Evolutionary conservation across 2,113 vertebrate species (phyloP).

Genomic region (Helogale parvula): DNA sequence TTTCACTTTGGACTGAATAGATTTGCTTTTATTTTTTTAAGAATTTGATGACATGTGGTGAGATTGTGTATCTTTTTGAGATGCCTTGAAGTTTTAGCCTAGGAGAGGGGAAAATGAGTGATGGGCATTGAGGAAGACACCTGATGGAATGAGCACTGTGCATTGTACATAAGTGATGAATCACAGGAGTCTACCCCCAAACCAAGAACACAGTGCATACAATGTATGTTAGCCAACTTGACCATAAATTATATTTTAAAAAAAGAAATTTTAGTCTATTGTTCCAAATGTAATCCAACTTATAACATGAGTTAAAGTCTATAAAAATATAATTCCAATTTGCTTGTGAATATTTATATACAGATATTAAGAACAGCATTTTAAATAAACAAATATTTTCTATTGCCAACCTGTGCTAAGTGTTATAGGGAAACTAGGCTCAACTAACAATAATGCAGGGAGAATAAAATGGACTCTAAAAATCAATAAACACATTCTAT

Average conservation of each 20-base stretch:
- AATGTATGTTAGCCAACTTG: too few relatives aligned
- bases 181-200: too few relatives aligned
- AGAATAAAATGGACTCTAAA: not conserved
- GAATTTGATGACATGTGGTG: not conserved
- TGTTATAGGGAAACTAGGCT: not conserved
- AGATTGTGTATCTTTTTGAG: not conserved
- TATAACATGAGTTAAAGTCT: not conserved
- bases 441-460: not conserved
- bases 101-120: too few relatives aligned
- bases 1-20: not conserved
- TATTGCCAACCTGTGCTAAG: not conserved
- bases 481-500: not conserved
- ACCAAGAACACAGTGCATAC: too few relatives aligned
- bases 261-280: not conserved
- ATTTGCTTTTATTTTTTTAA: conserved; percentile 8
- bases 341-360: not conserved
- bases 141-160: too few relatives aligned
- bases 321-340: conserved; percentile 13
- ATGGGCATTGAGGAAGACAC: too few relatives aligned
- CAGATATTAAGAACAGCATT: not conserved
- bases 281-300: not conserved
- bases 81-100: not conserved
- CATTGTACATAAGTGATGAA: too few relatives aligned
- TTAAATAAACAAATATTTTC: conserved; percentile 46
- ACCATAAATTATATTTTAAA: too few relatives aligned